phyloP scores from a whole-genome alignment of 2,113 vertebrate genomes.

The Scopus umbretta region DNA sequence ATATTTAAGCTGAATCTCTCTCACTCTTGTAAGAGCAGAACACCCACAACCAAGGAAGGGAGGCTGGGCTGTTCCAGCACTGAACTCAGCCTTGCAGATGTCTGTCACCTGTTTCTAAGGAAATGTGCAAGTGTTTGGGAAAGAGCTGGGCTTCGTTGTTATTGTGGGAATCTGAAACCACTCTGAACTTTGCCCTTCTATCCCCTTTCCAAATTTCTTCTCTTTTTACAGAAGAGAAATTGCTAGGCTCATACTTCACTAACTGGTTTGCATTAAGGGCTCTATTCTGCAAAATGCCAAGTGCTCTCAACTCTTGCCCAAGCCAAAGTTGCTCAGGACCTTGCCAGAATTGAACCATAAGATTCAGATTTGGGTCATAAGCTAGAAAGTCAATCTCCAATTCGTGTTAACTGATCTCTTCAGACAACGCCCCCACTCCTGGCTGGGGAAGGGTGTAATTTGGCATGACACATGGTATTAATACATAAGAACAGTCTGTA shows the following conservation, averaged over 20 bases:
- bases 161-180: constrained; percentile 55
- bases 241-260: background rate
- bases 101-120: constrained; percentile 67
- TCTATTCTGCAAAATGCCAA: constrained; percentile 20
- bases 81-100: constrained; percentile 59
- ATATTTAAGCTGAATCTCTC: constrained; percentile 45
- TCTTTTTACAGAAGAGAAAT: constrained; percentile 2
- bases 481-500: background rate
- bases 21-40: constrained; percentile 47
- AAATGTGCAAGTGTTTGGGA: constrained; percentile 63
- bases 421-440: background rate
- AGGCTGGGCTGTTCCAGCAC: background rate
- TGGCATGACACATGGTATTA: constrained; percentile 3
- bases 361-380: background rate
- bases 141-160: constrained; percentile 44
- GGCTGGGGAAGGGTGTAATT: constrained; percentile 16
- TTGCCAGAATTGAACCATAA: background rate
- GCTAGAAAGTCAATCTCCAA: background rate
- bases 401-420: constrained; percentile 18
- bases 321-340: background rate
- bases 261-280: constrained; percentile 30
- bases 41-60: constrained; percentile 45
- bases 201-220: constrained; percentile 42
- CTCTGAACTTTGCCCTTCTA: constrained; percentile 51
- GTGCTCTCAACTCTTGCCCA: background rate